These are phyloP conservation scores for Cheilosia vernalis DNA, from an alignment of 2,888 invertebrate genomes.

Conservation along the genomic window DNA sequence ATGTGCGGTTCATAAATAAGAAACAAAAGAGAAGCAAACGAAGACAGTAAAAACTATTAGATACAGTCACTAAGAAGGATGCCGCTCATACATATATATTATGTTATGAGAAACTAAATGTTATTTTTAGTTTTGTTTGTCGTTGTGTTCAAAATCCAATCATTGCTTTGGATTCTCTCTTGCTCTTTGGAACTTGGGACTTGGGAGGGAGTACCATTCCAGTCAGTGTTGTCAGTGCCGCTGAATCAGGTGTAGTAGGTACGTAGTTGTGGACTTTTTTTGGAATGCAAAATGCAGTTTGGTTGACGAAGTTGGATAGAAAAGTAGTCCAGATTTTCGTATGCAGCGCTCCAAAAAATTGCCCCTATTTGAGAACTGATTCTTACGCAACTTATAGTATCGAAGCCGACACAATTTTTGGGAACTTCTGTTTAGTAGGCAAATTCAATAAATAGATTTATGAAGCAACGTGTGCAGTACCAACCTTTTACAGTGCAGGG, in stretches of 20 bases:
- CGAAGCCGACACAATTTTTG: too few species aligned
- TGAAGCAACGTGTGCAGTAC: too few species aligned
- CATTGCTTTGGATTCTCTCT: neutral
- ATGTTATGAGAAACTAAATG: conserved; percentile 35
- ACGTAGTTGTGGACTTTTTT: neutral
- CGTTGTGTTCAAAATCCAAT: neutral
- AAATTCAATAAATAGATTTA: too few species aligned
- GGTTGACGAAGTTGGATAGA: too few species aligned
- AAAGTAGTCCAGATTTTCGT: too few species aligned
- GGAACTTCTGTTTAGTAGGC: too few species aligned
- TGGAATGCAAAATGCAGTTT: too few species aligned
- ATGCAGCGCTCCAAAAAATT: too few species aligned
- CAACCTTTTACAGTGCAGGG: too few species aligned
- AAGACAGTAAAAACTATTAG: conserved; percentile 51
- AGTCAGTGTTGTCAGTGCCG: conserved; percentile 31
- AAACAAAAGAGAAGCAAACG: conserved; percentile 5
- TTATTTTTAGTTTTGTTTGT: conserved; percentile 10
- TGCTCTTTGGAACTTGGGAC: neutral
- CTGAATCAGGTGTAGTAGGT: neutral
- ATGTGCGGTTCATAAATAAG: conserved; percentile 39
- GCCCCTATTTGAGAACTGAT: too few species aligned
- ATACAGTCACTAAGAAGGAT: conserved; percentile 65
- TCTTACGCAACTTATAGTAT: too few species aligned
- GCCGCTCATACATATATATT: conserved; percentile 16
- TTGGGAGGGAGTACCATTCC: neutral